Percentiles rank a stretch among this genome's conserved stretches.
phyloP scores from a whole-genome alignment of 2,113 vertebrate genomes.

The Synchiropus splendidus region DNA sequence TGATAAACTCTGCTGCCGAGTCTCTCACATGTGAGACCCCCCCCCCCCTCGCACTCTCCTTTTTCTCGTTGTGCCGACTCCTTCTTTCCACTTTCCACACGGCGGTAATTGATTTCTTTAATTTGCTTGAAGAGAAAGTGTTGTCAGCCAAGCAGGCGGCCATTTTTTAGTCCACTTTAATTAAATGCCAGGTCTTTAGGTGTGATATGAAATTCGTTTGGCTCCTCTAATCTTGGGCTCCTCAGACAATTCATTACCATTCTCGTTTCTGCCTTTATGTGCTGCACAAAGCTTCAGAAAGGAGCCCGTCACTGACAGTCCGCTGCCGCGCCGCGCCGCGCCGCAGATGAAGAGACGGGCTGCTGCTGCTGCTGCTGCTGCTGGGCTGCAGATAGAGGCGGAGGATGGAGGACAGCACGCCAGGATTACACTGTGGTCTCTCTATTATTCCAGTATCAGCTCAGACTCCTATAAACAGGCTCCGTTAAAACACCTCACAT shows the following conservation, averaged over 20 bases:
- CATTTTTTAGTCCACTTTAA: constrained; percentile 63
- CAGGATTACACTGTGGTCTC: too few relatives aligned
- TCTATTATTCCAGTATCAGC: too few relatives aligned
- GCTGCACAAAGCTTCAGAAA: constrained; percentile 54
- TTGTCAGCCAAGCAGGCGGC: constrained; percentile 59
- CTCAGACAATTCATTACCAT: constrained; percentile 62
- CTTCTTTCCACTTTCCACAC: constrained; percentile 15
- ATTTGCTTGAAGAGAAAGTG: constrained; percentile 60
- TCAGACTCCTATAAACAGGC: too few relatives aligned
- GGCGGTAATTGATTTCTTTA: constrained; percentile 66
- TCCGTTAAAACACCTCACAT: too few relatives aligned
- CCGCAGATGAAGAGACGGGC: too few relatives aligned
- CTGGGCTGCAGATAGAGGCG: too few relatives aligned
- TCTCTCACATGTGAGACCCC: constrained; percentile 22
- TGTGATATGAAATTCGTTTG: constrained; percentile 65
- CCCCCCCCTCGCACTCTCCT: constrained; percentile 15
- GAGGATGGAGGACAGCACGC: too few relatives aligned
- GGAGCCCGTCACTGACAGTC: constrained; percentile 55
- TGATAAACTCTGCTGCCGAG: constrained; percentile 47
- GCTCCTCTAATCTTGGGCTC: constrained; percentile 59
- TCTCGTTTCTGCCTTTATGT: constrained; percentile 46
- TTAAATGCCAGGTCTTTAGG: constrained; percentile 68
- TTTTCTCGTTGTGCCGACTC: constrained; percentile 21
- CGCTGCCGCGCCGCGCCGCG: constrained; percentile 12
- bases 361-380: too few relatives aligned